Percentiles rank a stretch among this genome's conserved stretches.
Evolutionary conservation across 2,888 invertebrate genomes (phyloP).

Genomic region (Coenonympha glycerion): DNA sequence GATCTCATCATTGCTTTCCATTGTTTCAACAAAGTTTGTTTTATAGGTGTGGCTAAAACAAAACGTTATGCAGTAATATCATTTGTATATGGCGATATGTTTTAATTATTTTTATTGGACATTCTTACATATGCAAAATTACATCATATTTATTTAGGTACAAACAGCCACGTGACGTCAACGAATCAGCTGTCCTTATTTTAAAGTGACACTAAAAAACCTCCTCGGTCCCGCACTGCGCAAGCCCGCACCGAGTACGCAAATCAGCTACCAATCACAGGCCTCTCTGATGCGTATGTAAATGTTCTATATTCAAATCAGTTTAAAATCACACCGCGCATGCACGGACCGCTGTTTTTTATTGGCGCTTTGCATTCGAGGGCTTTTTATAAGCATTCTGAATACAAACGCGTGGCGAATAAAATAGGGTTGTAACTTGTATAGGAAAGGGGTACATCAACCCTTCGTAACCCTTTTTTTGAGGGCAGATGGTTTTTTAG

Average conservation of each 20-base stretch:
- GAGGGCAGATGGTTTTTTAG: constrained; percentile 59
- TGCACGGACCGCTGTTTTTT: constrained; percentile 66
- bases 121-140: constrained; percentile 10
- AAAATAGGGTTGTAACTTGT: constrained; percentile 45
- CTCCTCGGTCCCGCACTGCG: constrained; percentile 43
- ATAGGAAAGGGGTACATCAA: constrained; percentile 35
- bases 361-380: constrained; percentile 66
- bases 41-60: no score
- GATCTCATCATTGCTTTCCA: no score
- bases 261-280: constrained; percentile 56
- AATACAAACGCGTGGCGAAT: constrained; percentile 38
- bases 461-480: constrained; percentile 64
- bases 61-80: no score
- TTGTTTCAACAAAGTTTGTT: no score
- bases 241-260: constrained; percentile 56
- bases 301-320: constrained; percentile 73
- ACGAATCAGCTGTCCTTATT: constrained; percentile 53
- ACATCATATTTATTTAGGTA: no score
- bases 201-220: constrained; percentile 54
- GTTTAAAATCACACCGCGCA: constrained; percentile 73
- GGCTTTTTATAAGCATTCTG: constrained; percentile 35
- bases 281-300: constrained; percentile 52
- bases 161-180: constrained; percentile 27
- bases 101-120: constrained; percentile 4
- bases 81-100: constrained; percentile 13